A percentile compares a stretch with the other conserved stretches of the same genome.
These are phyloP conservation scores for Bungarus multicinctus DNA, from an alignment of 2,113 vertebrate species.

Conservation along the genomic window DNA sequence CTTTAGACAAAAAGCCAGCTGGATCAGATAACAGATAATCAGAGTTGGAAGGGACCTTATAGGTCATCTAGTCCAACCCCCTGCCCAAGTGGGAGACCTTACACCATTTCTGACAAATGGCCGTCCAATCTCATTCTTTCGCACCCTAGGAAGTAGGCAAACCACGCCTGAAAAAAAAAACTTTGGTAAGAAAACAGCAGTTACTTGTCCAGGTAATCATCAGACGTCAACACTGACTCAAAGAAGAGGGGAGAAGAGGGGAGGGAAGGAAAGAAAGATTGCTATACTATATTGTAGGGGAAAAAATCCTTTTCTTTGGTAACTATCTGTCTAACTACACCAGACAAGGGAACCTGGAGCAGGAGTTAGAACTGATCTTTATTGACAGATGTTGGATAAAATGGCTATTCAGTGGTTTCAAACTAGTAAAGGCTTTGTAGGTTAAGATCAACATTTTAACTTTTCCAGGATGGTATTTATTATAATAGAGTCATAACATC, in stretches of 20 bases:
- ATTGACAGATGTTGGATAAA: not conserved
- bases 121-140: not conserved
- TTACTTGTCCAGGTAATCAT: not conserved
- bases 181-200: not conserved
- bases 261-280: not conserved
- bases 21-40: too few species aligned
- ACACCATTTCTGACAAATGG: too few species aligned
- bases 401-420: not conserved
- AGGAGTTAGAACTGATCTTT: not conserved
- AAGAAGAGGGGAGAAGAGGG: not conserved
- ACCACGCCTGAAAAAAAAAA: not conserved
- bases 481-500: not conserved
- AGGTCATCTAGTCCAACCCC: too few species aligned
- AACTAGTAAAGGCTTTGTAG: not conserved
- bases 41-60: too few species aligned
- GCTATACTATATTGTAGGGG: not conserved
- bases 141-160: not conserved
- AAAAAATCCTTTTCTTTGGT: not conserved
- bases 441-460: not conserved
- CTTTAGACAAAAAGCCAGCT: not conserved
- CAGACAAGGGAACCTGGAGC: not conserved
- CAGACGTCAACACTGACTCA: not conserved
- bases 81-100: too few species aligned
- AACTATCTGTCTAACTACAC: not conserved
- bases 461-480: not conserved